Conservation (phyloP, 2,888 invertebrate species). For the Sturmia bella region DNA sequence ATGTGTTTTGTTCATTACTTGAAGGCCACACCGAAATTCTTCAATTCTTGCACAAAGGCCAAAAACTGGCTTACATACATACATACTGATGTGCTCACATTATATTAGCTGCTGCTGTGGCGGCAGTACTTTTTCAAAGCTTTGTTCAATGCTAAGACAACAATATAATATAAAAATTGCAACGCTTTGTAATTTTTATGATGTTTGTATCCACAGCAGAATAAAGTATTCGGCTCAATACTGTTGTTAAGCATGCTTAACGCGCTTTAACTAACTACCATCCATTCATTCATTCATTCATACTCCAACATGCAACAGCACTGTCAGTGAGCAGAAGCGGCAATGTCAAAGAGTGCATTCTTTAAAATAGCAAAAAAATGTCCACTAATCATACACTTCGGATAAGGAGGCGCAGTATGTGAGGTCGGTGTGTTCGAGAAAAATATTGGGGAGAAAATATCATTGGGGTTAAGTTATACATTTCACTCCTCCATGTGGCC, state of each 20-base stretch:
- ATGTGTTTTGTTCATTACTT: too few species aligned
- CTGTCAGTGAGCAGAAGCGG: background rate
- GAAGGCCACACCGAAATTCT: constrained; percentile 16
- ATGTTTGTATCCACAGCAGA: constrained; percentile 54
- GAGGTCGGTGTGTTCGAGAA: too few species aligned
- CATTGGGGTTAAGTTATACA: too few species aligned
- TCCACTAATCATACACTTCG: too few species aligned
- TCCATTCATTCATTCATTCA: constrained; percentile 60
- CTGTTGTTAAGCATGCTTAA: constrained; percentile 70
- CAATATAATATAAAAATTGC: constrained; percentile 73
- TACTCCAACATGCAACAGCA: constrained; percentile 32
- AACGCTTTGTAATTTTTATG: constrained; percentile 76
- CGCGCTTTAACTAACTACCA: constrained; percentile 70
- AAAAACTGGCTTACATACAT: background rate
- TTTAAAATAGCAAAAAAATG: too few species aligned
- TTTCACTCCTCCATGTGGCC: too few species aligned
- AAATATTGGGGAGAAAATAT: too few species aligned
- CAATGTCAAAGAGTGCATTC: background rate
- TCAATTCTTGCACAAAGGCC: background rate
- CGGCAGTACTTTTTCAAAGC: constrained; percentile 48
- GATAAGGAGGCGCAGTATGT: too few species aligned
- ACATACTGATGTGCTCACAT: too few species aligned
- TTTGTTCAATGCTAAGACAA: constrained; percentile 56
- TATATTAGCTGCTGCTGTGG: constrained; percentile 51
- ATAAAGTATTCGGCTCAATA: constrained; percentile 47